phyloP scores from a whole-genome alignment of 2,888 invertebrate species.

The Ectemnius lituratus region DNA sequence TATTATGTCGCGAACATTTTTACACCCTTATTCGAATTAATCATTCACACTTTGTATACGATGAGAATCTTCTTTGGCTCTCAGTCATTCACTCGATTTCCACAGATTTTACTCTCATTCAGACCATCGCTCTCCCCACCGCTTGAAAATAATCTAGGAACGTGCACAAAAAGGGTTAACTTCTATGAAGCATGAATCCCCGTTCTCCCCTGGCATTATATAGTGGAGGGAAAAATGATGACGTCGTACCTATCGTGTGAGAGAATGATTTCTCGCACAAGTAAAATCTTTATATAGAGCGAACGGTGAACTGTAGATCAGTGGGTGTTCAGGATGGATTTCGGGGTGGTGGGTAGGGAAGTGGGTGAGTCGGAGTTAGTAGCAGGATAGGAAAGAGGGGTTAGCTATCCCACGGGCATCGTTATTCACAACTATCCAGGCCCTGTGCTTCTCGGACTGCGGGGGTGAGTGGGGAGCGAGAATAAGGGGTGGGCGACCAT shows the following conservation, averaged over 20 bases:
- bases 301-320: constrained; percentile 23
- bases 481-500: constrained; percentile 42
- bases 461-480: constrained; percentile 38
- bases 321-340: background rate
- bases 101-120: too few species aligned
- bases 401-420: constrained; percentile 63
- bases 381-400: constrained; percentile 50
- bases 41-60: too few species aligned
- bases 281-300: constrained; percentile 33
- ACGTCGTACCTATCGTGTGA: background rate
- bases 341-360: background rate
- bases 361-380: constrained; percentile 34
- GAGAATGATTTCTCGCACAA: constrained; percentile 12
- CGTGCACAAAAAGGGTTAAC: too few species aligned
- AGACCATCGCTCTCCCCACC: too few species aligned
- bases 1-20: too few species aligned
- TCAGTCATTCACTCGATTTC: too few species aligned
- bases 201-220: too few species aligned
- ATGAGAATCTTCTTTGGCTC: too few species aligned
- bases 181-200: too few species aligned
- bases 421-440: constrained; percentile 68
- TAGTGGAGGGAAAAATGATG: too few species aligned
- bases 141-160: too few species aligned
- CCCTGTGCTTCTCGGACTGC: constrained; percentile 36
- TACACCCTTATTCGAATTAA: too few species aligned